Percentiles rank a stretch among this genome's conserved stretches.
Evolutionary conservation across 2,113 vertebrate species (phyloP).

Genomic region (Aspiorhynchus laticeps): DNA sequence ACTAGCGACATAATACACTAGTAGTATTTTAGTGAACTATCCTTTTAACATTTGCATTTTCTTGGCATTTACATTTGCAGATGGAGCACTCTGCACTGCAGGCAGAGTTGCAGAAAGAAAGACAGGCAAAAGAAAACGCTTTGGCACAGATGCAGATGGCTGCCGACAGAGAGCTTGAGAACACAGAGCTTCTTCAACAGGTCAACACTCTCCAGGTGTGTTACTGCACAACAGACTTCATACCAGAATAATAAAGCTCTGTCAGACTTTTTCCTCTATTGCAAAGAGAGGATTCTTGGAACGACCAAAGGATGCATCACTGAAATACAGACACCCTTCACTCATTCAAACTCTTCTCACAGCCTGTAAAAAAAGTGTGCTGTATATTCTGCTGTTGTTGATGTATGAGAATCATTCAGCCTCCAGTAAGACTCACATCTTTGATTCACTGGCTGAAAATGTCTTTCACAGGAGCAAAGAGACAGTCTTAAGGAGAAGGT

Average conservation of each 20-base stretch:
- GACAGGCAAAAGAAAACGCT: conserved; percentile 74
- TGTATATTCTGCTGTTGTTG: neutral
- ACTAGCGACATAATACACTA: neutral
- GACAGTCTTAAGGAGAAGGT: conserved; percentile 76
- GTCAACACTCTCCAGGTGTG: conserved; percentile 79
- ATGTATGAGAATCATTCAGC: neutral
- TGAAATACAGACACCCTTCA: neutral
- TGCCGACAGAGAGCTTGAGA: conserved; percentile 77
- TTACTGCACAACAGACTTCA: conserved; percentile 6
- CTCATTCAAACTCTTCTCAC: neutral
- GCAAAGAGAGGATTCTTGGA: neutral
- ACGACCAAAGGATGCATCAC: neutral
- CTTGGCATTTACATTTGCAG: conserved; percentile 61
- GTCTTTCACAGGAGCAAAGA: conserved; percentile 73
- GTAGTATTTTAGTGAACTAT: neutral
- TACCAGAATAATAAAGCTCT: neutral
- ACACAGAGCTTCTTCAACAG: conserved; percentile 71
- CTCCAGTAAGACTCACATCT: neutral
- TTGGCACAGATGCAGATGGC: conserved; percentile 71
- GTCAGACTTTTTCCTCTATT: neutral
- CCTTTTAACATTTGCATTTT: neutral
- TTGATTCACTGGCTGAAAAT: neutral
- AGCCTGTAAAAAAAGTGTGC: neutral
- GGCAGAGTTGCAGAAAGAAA: conserved; percentile 80
- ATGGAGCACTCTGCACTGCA: conserved; percentile 78